phyloP scores from a whole-genome alignment of 2,888 invertebrate genomes.

The Amphipoea lucens region DNA sequence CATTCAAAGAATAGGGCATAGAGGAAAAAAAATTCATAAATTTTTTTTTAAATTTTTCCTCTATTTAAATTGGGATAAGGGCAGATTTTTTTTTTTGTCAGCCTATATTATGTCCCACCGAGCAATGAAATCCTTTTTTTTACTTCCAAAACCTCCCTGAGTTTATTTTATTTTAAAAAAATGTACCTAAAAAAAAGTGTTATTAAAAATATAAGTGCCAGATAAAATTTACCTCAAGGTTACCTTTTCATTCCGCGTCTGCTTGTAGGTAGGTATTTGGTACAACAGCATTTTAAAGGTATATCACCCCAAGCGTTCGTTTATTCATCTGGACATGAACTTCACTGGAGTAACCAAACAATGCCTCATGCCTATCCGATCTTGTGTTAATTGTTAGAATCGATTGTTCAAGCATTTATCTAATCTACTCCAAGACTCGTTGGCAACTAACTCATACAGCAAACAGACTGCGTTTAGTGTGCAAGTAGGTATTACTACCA shows the following conservation, averaged over 20 bases:
- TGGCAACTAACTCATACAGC: slow-evolving; percentile 16
- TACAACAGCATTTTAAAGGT: neutral
- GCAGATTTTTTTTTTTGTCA: no score
- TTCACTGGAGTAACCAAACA: slow-evolving; percentile 25
- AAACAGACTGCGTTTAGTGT: neutral
- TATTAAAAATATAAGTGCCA: no score
- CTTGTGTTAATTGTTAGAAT: slow-evolving; percentile 41
- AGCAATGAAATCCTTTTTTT: no score
- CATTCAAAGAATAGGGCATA: neutral
- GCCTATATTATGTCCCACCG: no score
- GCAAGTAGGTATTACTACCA: no score
- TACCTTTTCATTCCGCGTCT: no score
- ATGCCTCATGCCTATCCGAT: slow-evolving; percentile 17
- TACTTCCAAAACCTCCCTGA: no score
- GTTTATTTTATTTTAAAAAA: no score
- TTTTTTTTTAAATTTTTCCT: neutral
- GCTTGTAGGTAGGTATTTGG: no score
- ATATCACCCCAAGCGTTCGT: neutral
- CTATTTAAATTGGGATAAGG: neutral
- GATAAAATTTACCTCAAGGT: no score
- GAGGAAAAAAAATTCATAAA: no score
- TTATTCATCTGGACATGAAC: slow-evolving; percentile 30
- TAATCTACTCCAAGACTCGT: slow-evolving; percentile 21
- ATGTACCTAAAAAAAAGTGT: no score
- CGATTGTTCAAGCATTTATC: slow-evolving; percentile 29